Conservation (phyloP, 2,113 vertebrate species). For the Pituophis catenifer region DNA sequence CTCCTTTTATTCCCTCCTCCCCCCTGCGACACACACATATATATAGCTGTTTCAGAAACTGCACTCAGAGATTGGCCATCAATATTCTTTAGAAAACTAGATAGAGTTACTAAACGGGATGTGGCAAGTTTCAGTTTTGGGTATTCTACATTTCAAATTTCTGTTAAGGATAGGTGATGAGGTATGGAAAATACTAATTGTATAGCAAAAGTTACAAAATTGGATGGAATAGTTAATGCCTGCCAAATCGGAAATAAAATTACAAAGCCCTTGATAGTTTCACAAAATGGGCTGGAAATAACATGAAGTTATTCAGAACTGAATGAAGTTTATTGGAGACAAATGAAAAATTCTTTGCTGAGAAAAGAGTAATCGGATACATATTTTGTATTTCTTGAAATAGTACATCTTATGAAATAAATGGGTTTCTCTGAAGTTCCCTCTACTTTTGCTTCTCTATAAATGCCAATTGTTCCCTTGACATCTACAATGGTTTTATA, state of each 20-base stretch:
- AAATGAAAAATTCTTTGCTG: neutral
- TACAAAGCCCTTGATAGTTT: neutral
- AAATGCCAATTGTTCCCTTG: constrained; percentile 11
- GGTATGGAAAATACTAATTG: neutral
- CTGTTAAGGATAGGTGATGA: neutral
- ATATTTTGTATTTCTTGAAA: neutral
- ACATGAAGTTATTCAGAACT: neutral
- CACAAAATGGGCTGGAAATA: neutral
- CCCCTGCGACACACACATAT: neutral
- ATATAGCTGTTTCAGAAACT: neutral
- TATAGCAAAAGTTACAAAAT: neutral
- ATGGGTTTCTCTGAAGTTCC: neutral
- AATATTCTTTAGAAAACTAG: neutral
- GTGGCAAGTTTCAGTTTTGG: neutral
- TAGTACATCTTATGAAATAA: neutral
- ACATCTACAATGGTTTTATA: neutral
- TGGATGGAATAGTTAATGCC: neutral
- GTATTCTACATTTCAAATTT: neutral
- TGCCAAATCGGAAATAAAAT: neutral
- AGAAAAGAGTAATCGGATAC: neutral
- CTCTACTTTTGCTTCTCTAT: neutral
- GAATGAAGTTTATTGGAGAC: neutral
- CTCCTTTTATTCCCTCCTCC: too few relatives aligned
- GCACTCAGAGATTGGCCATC: neutral
- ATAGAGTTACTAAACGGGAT: neutral